Evolutionary conservation across 2,888 invertebrate species (phyloP).

Genomic region (Andrena bucephala): DNA sequence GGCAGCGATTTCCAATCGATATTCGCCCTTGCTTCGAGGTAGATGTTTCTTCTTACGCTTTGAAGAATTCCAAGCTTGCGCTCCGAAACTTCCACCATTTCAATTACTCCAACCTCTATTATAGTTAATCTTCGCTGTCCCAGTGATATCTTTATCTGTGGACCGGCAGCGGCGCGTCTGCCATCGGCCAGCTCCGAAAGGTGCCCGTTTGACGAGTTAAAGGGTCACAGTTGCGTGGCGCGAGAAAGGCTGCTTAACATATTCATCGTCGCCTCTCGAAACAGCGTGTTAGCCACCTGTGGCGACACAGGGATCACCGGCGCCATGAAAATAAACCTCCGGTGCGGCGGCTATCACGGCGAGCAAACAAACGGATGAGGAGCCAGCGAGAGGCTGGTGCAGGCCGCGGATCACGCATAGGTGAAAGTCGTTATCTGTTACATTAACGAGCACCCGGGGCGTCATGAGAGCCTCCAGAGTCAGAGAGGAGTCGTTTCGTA

Average conservation of each 20-base stretch:
- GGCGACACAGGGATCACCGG: slow-evolving; percentile 41
- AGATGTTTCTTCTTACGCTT: too few species aligned
- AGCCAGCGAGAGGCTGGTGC: slow-evolving; percentile 14
- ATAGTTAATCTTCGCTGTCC: too few species aligned
- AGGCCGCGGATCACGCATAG: slow-evolving; percentile 41
- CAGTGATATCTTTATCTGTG: too few species aligned
- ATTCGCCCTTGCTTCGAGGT: background rate
- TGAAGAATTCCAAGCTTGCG: too few species aligned
- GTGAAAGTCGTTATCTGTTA: slow-evolving; percentile 64
- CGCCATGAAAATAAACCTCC: slow-evolving; percentile 16
- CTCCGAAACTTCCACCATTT: too few species aligned
- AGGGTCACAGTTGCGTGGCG: background rate
- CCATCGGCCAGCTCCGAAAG: too few species aligned
- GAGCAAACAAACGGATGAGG: slow-evolving; percentile 11
- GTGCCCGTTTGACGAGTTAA: background rate
- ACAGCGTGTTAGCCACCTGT: slow-evolving; percentile 51
- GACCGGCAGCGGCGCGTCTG: too few species aligned
- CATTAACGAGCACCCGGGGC: slow-evolving; percentile 50
- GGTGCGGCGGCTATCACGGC: slow-evolving; percentile 20
- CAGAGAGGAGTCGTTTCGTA: slow-evolving; percentile 35
- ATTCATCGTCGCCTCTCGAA: slow-evolving; percentile 42
- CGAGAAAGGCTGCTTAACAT: slow-evolving; percentile 25
- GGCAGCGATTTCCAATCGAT: background rate
- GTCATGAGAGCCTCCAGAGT: slow-evolving; percentile 39
- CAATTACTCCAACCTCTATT: too few species aligned